Evolutionary conservation across 2,113 vertebrate species (phyloP).

Genomic region (Poeciliopsis prolifica): DNA sequence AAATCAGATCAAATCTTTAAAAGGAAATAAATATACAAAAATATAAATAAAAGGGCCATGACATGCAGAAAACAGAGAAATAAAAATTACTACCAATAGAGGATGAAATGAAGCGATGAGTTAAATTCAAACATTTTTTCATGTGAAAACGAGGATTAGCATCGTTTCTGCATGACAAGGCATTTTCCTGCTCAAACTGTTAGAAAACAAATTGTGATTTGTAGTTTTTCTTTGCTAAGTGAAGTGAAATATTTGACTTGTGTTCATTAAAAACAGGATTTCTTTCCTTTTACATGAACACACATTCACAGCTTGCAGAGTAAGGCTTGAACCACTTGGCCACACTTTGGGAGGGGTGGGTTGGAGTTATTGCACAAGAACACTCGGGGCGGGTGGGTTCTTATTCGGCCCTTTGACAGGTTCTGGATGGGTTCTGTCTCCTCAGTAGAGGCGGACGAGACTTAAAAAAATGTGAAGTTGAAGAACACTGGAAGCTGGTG

Average conservation of each 20-base stretch:
- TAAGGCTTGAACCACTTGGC: conserved; percentile 75
- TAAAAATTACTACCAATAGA: conserved; percentile 2
- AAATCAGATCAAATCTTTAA: conserved; percentile 14
- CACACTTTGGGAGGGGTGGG: conserved; percentile 7
- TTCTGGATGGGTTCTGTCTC: neutral
- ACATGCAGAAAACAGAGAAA: conserved; percentile 7
- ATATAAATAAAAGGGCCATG: conserved; percentile 60
- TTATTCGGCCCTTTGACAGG: conserved; percentile 18
- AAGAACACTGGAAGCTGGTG: neutral
- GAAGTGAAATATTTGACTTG: neutral
- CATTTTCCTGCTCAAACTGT: conserved; percentile 23
- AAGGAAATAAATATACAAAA: conserved; percentile 58
- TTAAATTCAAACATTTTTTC: neutral
- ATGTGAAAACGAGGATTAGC: neutral
- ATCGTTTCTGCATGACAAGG: conserved; percentile 40
- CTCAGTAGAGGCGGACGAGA: neutral
- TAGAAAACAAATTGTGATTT: neutral
- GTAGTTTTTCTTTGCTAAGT: neutral
- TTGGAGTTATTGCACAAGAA: conserved; percentile 48
- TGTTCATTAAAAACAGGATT: conserved; percentile 7
- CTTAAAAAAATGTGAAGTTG: conserved; percentile 1
- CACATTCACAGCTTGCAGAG: conserved; percentile 65
- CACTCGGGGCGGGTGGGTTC: conserved; percentile 16
- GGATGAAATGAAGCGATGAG: neutral
- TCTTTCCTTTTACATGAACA: conserved; percentile 15